Evolutionary conservation across 2,113 vertebrate species (phyloP).

Genomic region (Myiopsitta monachus): DNA sequence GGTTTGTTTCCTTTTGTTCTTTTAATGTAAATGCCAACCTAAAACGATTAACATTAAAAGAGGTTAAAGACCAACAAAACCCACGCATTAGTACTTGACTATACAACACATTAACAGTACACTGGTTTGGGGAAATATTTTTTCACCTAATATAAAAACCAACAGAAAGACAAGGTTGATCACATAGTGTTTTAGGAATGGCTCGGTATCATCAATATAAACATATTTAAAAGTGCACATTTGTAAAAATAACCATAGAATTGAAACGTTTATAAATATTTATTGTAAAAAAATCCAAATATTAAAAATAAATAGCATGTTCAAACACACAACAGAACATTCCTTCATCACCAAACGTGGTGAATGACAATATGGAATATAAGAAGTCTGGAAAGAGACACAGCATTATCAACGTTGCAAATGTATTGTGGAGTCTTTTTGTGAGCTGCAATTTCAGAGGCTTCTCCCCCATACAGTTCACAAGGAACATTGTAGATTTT

Average conservation of each 20-base stretch:
- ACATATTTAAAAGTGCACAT: constrained; percentile 36
- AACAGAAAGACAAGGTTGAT: background rate
- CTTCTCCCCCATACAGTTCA: constrained; percentile 53
- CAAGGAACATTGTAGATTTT: constrained; percentile 54
- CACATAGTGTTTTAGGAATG: constrained; percentile 28
- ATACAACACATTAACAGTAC: background rate
- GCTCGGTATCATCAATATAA: constrained; percentile 10
- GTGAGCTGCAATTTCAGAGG: constrained; percentile 61
- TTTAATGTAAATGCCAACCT: constrained; percentile 56
- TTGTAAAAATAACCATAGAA: constrained; percentile 34
- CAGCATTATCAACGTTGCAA: background rate
- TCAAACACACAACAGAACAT: constrained; percentile 39
- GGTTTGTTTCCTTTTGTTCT: background rate
- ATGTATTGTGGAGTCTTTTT: background rate
- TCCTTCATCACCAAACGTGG: constrained; percentile 48
- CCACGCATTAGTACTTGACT: background rate
- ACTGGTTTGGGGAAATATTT: background rate
- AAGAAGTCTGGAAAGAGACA: constrained; percentile 35
- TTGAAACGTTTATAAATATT: constrained; percentile 69
- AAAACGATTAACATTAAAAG: constrained; percentile 39
- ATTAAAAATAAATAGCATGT: constrained; percentile 63
- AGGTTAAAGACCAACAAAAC: background rate
- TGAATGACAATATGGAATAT: constrained; percentile 44
- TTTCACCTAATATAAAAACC: background rate
- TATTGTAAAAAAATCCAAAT: constrained; percentile 65